Conservation (phyloP, 1,140 invertebrate species). For the Apis cerana region DNA sequence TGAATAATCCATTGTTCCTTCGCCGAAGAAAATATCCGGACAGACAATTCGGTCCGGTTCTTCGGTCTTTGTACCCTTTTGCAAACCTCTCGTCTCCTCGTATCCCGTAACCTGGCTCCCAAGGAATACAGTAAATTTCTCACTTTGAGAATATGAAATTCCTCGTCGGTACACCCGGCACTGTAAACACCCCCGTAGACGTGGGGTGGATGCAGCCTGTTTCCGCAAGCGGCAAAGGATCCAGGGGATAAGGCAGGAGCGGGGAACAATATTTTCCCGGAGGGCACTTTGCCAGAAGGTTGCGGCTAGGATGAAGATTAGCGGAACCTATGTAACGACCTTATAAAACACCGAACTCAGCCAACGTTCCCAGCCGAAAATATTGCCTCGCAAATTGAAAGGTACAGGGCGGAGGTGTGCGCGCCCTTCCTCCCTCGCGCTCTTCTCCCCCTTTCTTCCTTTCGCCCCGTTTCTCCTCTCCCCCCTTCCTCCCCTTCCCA, state of each 20-base stretch:
- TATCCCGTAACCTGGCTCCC: background rate
- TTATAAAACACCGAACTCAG: slow-evolving; percentile 74
- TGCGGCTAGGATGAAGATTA: slow-evolving; percentile 72
- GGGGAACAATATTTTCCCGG: slow-evolving; percentile 66
- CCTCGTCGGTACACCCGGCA: slow-evolving; percentile 40
- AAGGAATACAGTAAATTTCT: slow-evolving; percentile 61
- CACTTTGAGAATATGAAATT: slow-evolving; percentile 70
- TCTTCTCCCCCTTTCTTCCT: slow-evolving; percentile 29
- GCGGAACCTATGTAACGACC: slow-evolving; percentile 73
- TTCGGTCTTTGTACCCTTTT: slow-evolving; percentile 14
- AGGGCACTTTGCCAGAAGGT: slow-evolving; percentile 71
- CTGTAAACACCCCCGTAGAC: background rate
- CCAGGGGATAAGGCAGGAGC: slow-evolving; percentile 56
- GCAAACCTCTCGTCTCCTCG: slow-evolving; percentile 15
- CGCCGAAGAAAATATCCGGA: background rate
- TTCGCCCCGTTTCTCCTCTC: background rate
- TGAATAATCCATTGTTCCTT: background rate
- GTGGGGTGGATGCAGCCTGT: background rate
- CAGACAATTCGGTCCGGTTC: background rate
- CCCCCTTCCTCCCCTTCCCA: background rate
- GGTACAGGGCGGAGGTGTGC: slow-evolving; percentile 54
- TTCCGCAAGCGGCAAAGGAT: slow-evolving; percentile 25
- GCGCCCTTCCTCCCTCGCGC: slow-evolving; percentile 35
- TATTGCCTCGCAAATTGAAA: slow-evolving; percentile 76
- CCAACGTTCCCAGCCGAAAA: slow-evolving; percentile 61